Evolutionary conservation across 1,140 invertebrate species (phyloP).

Genomic region (Drosophila ohnishii): DNA sequence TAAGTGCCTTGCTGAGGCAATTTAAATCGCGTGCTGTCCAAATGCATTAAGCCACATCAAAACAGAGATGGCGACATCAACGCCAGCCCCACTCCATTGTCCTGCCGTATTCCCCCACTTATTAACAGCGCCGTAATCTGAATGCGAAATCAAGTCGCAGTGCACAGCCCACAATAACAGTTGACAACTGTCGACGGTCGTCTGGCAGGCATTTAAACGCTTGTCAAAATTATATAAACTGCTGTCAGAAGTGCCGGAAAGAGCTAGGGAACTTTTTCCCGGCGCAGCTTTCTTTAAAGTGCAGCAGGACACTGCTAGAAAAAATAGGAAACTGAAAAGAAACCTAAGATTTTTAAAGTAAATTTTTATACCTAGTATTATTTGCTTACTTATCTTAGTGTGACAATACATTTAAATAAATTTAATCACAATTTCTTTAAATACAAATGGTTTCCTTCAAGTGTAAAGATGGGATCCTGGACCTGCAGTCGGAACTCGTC

Average conservation of each 20-base stretch:
- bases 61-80: slow-evolving; percentile 46
- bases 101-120: slow-evolving; percentile 13
- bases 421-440: not conserved
- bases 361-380: not conserved
- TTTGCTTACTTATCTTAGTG: not conserved
- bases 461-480: slow-evolving; percentile 19
- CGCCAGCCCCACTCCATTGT: slow-evolving; percentile 1
- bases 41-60: slow-evolving; percentile 72
- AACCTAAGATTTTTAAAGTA: too few species aligned
- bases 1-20: slow-evolving; percentile 62
- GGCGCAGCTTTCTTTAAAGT: slow-evolving; percentile 15
- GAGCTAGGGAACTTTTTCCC: slow-evolving; percentile 42
- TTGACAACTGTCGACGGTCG: slow-evolving; percentile 78
- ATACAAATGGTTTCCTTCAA: not conserved
- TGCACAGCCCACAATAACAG: slow-evolving; percentile 59
- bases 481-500: slow-evolving; percentile 30
- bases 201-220: slow-evolving; percentile 70
- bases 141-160: slow-evolving; percentile 69
- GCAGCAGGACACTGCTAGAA: slow-evolving; percentile 13
- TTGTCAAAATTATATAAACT: slow-evolving; percentile 79
- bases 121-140: slow-evolving; percentile 66
- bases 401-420: not conserved
- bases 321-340: not conserved
- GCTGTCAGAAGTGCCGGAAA: slow-evolving; percentile 49
- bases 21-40: slow-evolving; percentile 67